Conservation (phyloP, 2,797 vertebrate genomes). For the Micromesistius poutassou region DNA sequence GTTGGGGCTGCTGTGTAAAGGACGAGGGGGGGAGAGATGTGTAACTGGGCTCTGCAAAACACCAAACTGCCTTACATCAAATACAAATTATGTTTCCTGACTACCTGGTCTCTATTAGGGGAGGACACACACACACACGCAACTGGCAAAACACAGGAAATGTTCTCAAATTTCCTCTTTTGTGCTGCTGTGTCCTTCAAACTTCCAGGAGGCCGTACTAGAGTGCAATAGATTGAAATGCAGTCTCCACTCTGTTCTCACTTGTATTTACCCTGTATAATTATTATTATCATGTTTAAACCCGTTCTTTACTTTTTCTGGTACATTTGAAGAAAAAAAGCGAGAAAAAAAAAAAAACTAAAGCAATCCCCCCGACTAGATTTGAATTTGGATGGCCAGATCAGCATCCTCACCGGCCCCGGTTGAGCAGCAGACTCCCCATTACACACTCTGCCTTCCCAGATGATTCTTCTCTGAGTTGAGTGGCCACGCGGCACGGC, state of each 20-base stretch:
- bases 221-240: slow-evolving; percentile 72
- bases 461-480: slow-evolving; percentile 70
- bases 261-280: slow-evolving; percentile 40
- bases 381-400: slow-evolving; percentile 64
- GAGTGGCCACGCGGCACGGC: slow-evolving; percentile 79
- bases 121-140: slow-evolving; percentile 48
- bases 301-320: slow-evolving; percentile 26
- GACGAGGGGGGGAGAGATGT: slow-evolving; percentile 77
- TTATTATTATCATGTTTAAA: slow-evolving; percentile 5
- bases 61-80: slow-evolving; percentile 84
- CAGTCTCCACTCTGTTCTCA: slow-evolving; percentile 47
- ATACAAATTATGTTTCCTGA: slow-evolving; percentile 74
- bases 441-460: slow-evolving; percentile 80
- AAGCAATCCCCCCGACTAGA: slow-evolving; percentile 47
- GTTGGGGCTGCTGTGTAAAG: slow-evolving; percentile 79
- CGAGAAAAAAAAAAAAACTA: slow-evolving; percentile 25
- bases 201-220: slow-evolving; percentile 68
- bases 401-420: slow-evolving; percentile 49
- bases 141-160: slow-evolving; percentile 45
- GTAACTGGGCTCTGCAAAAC: slow-evolving; percentile 83
- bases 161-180: slow-evolving; percentile 35
- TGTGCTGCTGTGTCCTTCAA: slow-evolving; percentile 47
- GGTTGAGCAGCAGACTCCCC: slow-evolving; percentile 77
- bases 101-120: slow-evolving; percentile 72
- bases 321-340: slow-evolving; percentile 25